Base-by-base conservation (phyloP, 2,888 invertebrate species). In the Macropis europaea region DNA sequence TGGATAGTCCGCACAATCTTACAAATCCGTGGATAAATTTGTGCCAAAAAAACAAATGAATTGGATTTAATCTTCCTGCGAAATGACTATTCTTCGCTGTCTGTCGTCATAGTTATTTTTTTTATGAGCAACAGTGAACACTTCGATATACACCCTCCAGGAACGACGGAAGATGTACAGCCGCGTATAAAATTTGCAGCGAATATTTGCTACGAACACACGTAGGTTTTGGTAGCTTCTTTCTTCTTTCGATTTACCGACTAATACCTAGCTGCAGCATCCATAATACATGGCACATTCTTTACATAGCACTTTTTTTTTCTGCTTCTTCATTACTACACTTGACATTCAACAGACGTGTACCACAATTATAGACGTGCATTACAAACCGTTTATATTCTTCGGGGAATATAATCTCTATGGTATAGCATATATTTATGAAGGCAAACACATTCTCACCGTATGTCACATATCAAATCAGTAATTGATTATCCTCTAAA, bases 41-140 rank as follows among this genome's bases (percentile, higher is more conserved):
- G 71, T 76, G 81, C 67, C 66, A 60, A 69, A 73, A 62, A 45
- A 38, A 30, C n/a, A 52, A 36, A 61, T 38, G 50, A 62, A 64
- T 53, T 69, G 47, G 13, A 61, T 56, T 66, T 68, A 56, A 59
- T n/a, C 13, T 47, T 52, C 42, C 40, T 42, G 62, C 62, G 59
- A 80, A 82, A 79, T 76, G 72, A 79, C 79, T 82, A 79, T 74
- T 53, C 62, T 57, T 57, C 68, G 75, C 82, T 81, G 72, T 82
- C 73, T 74, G 78, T 81, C 76, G 82, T 59, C 79, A 79, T 81
- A 78, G 72, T 42, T 13, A 24, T 76, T n/a, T n/a, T n/a, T n/a
- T n/a, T 72, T 77, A 84, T 77, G 78, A 79, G 70, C 82, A 83
- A 83, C 85, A 79, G 76, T 87, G 87, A 87, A 87, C 87, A 87